phyloP scores from a whole-genome alignment of 2,113 vertebrate species.

The Artemisiospiza belli region DNA sequence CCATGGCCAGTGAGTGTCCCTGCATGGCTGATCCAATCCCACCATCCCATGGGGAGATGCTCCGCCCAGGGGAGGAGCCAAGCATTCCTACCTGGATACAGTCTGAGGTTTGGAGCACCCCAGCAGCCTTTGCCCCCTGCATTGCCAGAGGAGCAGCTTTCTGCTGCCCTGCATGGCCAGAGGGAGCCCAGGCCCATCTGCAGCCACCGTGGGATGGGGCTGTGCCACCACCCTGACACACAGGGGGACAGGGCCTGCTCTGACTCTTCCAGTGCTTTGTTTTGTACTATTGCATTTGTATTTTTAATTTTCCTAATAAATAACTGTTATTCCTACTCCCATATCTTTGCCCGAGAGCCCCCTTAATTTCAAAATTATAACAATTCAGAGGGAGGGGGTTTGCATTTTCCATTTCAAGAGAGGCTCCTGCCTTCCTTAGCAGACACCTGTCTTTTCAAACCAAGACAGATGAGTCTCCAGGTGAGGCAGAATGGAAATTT shows the following conservation, averaged over 20 bases:
- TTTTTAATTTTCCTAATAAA: background rate
- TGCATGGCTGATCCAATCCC: background rate
- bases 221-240: background rate
- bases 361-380: background rate
- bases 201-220: too few relatives aligned
- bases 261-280: background rate
- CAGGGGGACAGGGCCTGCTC: rapidly evolving
- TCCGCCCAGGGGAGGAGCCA: background rate
- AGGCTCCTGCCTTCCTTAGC: background rate
- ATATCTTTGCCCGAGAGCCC: background rate
- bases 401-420: background rate
- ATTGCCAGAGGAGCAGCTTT: background rate
- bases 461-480: too few relatives aligned
- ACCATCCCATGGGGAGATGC: background rate
- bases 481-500: too few relatives aligned
- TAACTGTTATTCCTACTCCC: background rate
- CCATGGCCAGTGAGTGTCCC: background rate
- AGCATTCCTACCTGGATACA: background rate
- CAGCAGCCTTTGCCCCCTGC: background rate
- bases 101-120: rapidly evolving
- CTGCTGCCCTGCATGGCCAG: background rate
- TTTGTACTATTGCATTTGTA: background rate
- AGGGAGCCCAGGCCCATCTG: background rate
- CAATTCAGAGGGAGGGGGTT: rapidly evolving
- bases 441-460: background rate